Conservation (phyloP, 1,140 invertebrate species). For the Uloborus diversus region DNA sequence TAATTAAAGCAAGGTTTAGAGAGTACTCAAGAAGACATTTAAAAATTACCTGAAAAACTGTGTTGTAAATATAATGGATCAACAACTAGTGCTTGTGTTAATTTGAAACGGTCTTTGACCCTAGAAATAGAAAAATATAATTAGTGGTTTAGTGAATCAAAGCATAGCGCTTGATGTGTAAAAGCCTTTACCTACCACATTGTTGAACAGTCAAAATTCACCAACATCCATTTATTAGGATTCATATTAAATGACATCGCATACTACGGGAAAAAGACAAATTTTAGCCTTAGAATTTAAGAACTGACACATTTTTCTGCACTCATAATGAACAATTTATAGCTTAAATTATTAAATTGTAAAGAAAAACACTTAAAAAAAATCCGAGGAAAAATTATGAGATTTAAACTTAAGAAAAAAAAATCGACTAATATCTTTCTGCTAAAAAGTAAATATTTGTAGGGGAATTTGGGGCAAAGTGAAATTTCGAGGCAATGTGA, state of each 20-base stretch:
- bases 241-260: constrained; percentile 98
- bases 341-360: not conserved
- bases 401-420: too few relatives aligned
- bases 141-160: not conserved
- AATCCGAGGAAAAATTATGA: too few relatives aligned
- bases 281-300: not conserved
- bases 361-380: not conserved
- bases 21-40: too few relatives aligned
- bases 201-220: constrained; percentile 97
- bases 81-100: constrained; percentile 93
- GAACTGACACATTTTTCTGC: too few relatives aligned
- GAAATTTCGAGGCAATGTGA: too few relatives aligned
- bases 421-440: too few relatives aligned
- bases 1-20: too few relatives aligned
- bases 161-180: too few relatives aligned
- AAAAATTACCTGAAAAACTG: constrained; percentile 83
- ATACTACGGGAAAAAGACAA: constrained; percentile 70
- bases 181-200: constrained; percentile 78
- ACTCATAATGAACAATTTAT: not conserved
- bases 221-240: constrained; percentile 96
- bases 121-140: constrained; percentile 61
- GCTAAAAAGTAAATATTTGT: too few relatives aligned
- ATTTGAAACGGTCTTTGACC: constrained; percentile 85
- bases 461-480: too few relatives aligned
- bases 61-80: constrained; percentile 99